Conservation (phyloP, 2,888 invertebrate species). For the Eurois occulta region DNA sequence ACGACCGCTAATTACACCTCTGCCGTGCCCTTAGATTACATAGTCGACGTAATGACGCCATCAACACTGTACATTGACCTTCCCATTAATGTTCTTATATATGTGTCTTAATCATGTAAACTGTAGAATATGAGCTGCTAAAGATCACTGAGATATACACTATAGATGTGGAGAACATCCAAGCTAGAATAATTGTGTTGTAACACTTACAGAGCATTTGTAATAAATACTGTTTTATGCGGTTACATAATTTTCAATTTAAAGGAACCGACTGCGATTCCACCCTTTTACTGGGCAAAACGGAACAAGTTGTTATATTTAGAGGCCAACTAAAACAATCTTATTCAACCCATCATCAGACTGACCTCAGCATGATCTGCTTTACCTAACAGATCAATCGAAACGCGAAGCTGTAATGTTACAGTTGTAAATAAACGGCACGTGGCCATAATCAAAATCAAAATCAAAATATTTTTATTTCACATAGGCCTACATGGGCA, state of each 20-base stretch:
- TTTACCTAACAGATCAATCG: too few species aligned
- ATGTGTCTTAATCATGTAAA: too few species aligned
- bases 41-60: slow-evolving; percentile 27
- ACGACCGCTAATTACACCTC: background rate
- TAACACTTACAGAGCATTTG: too few species aligned
- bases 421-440: too few species aligned
- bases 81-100: background rate
- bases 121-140: background rate
- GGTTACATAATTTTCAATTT: background rate
- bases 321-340: background rate
- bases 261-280: background rate
- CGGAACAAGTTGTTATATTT: background rate
- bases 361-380: too few species aligned
- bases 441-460: too few species aligned
- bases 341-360: too few species aligned
- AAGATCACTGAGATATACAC: background rate
- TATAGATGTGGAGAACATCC: background rate
- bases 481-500: too few species aligned
- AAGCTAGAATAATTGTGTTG: background rate
- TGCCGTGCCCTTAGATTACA: slow-evolving; percentile 11
- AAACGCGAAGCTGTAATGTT: too few species aligned
- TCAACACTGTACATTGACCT: background rate
- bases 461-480: too few species aligned
- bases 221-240: too few species aligned
- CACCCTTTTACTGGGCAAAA: too few species aligned